These are phyloP conservation scores for Drosophila repleta DNA, from an alignment of 1,140 invertebrate genomes.

Conservation along the genomic window DNA sequence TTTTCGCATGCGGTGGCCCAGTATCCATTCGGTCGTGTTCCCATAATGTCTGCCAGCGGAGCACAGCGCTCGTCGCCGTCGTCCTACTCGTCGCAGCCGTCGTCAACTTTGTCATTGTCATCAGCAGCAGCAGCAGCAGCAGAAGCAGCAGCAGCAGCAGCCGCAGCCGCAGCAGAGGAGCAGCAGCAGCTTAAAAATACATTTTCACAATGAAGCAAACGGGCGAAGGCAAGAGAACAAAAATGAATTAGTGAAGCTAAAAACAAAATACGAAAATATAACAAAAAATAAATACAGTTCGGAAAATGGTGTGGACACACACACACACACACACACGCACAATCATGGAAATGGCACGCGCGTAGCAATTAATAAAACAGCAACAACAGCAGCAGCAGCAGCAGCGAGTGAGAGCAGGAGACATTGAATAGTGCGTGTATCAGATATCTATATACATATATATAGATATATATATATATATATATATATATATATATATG, in stretches of 20 bases:
- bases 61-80: slow-evolving; percentile 69
- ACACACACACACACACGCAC: slow-evolving; percentile 16
- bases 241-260: slow-evolving; percentile 40
- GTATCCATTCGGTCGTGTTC: slow-evolving; percentile 84
- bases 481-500: slow-evolving; percentile 13
- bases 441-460: slow-evolving; percentile 19
- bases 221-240: slow-evolving; percentile 73
- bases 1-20: slow-evolving; percentile 75
- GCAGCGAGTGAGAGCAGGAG: slow-evolving; percentile 31
- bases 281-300: slow-evolving; percentile 31
- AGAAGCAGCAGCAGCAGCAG: slow-evolving; percentile 28
- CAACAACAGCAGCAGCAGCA: slow-evolving; percentile 24
- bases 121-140: slow-evolving; percentile 53
- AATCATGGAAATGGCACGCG: slow-evolving; percentile 68
- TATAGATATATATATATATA: slow-evolving; percentile 13
- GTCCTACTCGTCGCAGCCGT: slow-evolving; percentile 71
- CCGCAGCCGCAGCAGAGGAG: slow-evolving; percentile 44
- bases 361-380: slow-evolving; percentile 64
- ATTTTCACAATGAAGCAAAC: slow-evolving; percentile 81
- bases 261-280: slow-evolving; percentile 41
- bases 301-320: slow-evolving; percentile 23
- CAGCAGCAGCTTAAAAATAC: slow-evolving; percentile 77
- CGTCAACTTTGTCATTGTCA: slow-evolving; percentile 80
- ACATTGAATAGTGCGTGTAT: slow-evolving; percentile 35
- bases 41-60: slow-evolving; percentile 83